A percentile compares a stretch with the other conserved stretches of the same genome.
These are phyloP conservation scores for Chironomus riparius DNA, from an alignment of 2,888 invertebrate genomes.

Conservation along the genomic window DNA sequence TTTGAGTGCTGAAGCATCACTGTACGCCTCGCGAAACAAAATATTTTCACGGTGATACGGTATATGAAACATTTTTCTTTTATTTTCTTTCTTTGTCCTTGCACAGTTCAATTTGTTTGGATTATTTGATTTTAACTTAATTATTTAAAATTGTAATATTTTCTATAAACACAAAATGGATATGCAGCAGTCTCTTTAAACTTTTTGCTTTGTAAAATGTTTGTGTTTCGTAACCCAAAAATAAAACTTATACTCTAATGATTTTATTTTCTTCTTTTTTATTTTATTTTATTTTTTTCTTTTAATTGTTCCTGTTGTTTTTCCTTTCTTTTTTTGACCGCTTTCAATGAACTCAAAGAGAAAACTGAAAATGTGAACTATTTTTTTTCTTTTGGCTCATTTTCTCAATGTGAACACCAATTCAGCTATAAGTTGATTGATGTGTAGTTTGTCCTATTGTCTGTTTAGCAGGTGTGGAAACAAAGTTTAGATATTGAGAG, in stretches of 20 bases:
- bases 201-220: too few species aligned
- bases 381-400: background rate
- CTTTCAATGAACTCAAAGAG: background rate
- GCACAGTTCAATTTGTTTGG: too few species aligned
- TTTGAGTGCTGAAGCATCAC: slow-evolving; percentile 2
- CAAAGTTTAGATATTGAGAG: too few species aligned
- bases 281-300: background rate
- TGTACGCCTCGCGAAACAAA: background rate
- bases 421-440: too few species aligned
- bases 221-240: background rate
- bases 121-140: too few species aligned
- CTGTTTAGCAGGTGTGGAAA: too few species aligned
- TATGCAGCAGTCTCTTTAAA: background rate
- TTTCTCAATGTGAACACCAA: background rate
- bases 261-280: background rate
- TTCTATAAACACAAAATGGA: background rate
- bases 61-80: slow-evolving; percentile 11
- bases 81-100: background rate
- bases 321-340: background rate
- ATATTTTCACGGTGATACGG: background rate
- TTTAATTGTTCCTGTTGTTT: background rate
- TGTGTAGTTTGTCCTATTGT: too few species aligned
- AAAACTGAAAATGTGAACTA: background rate
- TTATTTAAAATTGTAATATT: too few species aligned
- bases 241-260: background rate